Conservation (phyloP, 2,888 invertebrate genomes). For the Petrolisthes manimaculis region DNA sequence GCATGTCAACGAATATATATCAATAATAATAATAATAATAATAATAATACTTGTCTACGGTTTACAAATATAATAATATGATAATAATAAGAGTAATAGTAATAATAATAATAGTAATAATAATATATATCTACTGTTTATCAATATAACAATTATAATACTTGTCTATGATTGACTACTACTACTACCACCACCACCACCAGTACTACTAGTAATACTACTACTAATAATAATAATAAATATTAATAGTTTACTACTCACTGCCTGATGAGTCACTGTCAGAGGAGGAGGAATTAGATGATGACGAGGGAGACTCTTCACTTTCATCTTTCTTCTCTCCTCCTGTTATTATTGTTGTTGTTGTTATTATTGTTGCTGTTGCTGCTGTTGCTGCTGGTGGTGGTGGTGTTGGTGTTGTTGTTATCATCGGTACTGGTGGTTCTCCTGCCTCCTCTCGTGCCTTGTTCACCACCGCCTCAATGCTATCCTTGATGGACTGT, state of each 20-base stretch:
- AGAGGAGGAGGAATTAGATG: slow-evolving; percentile 46
- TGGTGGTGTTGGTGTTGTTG: too few species aligned
- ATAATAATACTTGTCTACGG: too few species aligned
- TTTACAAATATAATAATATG: too few species aligned
- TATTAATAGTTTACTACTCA: slow-evolving; percentile 26
- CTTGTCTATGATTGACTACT: neutral
- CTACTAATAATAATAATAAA: neutral
- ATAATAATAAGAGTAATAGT: too few species aligned
- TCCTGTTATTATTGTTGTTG: slow-evolving; percentile 41
- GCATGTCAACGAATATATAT: too few species aligned
- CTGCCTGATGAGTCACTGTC: slow-evolving; percentile 57
- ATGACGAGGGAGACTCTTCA: slow-evolving; percentile 39
- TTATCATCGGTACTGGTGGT: neutral
- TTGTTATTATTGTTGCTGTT: slow-evolving; percentile 18
- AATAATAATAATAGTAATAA: too few species aligned
- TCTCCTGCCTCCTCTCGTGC: slow-evolving; percentile 51
- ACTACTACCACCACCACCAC: neutral
- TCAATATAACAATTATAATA: too few species aligned
- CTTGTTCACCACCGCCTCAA: slow-evolving; percentile 63
- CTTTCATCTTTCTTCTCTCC: slow-evolving; percentile 43
- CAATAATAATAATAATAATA: too few species aligned
- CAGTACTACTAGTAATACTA: neutral
- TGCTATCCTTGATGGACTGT: slow-evolving; percentile 57
- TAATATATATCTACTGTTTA: too few species aligned
- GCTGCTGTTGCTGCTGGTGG: neutral